A percentile compares a stretch with the other conserved stretches of the same genome.
phyloP scores from a whole-genome alignment of 2,888 invertebrate genomes.

The Drosophila melanosoma region DNA sequence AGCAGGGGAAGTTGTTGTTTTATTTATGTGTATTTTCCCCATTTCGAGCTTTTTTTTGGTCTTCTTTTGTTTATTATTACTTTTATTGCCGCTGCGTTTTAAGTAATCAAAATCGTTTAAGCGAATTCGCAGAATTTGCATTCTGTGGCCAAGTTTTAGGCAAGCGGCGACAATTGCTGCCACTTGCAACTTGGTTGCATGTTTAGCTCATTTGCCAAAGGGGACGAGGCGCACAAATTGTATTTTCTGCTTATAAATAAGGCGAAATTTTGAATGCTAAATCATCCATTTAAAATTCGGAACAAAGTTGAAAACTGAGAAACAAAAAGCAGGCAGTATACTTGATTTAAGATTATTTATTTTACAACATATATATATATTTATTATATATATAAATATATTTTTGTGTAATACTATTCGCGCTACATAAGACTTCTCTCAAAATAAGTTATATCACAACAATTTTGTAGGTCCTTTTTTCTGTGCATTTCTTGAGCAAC shows the following conservation, averaged over 20 bases:
- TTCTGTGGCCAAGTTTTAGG: slow-evolving; percentile 62
- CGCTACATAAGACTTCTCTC: background rate
- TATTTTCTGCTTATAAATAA: background rate
- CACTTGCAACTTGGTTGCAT: slow-evolving; percentile 41
- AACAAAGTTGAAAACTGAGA: background rate
- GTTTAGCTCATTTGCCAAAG: slow-evolving; percentile 27
- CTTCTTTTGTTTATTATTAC: slow-evolving; percentile 48
- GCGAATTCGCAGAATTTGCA: slow-evolving; percentile 71
- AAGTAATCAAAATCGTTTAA: slow-evolving; percentile 76
- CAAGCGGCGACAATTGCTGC: slow-evolving; percentile 16
- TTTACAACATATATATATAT: background rate
- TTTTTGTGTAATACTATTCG: background rate
- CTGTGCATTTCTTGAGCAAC: background rate
- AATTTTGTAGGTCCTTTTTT: background rate
- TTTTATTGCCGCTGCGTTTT: slow-evolving; percentile 60
- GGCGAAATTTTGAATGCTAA: background rate
- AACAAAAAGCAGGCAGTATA: background rate
- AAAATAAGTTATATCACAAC: background rate
- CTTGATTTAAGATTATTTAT: background rate
- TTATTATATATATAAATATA: background rate
- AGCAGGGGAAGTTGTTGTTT: slow-evolving; percentile 17
- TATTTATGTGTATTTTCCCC: slow-evolving; percentile 52
- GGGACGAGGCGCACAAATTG: background rate
- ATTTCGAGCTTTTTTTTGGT: slow-evolving; percentile 3
- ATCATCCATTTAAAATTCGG: background rate